Conservation (phyloP, 2,113 vertebrate genomes). For the Acanthisitta chloris region DNA sequence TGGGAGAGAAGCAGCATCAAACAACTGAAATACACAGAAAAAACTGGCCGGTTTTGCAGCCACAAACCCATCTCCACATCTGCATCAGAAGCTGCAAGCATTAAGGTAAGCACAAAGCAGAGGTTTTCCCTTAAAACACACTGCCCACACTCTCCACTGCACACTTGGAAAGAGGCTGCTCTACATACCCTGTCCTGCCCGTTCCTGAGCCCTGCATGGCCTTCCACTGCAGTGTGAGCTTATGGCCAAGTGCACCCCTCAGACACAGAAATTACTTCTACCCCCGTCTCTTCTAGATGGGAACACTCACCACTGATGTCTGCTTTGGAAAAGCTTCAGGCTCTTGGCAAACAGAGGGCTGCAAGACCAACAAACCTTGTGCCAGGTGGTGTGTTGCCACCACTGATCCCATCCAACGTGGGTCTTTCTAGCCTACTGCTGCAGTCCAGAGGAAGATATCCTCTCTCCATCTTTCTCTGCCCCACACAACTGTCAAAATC, state of each 20-base stretch:
- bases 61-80: not conserved
- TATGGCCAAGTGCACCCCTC: not conserved
- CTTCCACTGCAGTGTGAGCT: not conserved
- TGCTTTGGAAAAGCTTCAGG: not conserved
- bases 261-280: not conserved
- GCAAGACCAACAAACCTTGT: not conserved
- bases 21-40: not conserved
- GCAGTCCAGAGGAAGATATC: not conserved
- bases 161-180: not conserved
- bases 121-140: not conserved
- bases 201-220: accelerated
- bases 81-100: not conserved
- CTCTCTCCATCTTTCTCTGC: not conserved
- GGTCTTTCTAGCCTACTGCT: not conserved
- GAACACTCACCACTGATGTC: not conserved
- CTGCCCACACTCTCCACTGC: not conserved
- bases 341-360: not conserved
- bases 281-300: not conserved
- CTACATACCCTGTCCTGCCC: not conserved
- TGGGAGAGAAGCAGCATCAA: not conserved
- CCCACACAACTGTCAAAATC: not conserved
- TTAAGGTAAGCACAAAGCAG: not conserved
- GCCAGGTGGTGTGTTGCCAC: not conserved
- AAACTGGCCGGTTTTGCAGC: not conserved
- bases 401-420: not conserved